A percentile compares a stretch with the other conserved stretches of the same genome.
Evolutionary conservation across 2,888 invertebrate genomes (phyloP).

Genomic region (Lochmaea capreae): DNA sequence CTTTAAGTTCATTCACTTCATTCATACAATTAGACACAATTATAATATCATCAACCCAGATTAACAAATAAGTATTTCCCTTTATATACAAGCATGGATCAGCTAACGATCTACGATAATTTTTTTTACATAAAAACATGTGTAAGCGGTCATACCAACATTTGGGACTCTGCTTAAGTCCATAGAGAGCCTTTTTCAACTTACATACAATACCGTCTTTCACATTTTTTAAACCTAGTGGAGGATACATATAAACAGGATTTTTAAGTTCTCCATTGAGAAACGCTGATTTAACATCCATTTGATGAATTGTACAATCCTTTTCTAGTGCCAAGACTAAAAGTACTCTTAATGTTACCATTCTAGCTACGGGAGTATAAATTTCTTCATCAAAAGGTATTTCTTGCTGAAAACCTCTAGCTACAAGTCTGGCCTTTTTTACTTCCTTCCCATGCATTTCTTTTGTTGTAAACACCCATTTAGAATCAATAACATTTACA

Average conservation of each 20-base stretch:
- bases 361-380: constrained; percentile 39
- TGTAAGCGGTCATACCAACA: constrained; percentile 35
- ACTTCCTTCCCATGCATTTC: constrained; percentile 26
- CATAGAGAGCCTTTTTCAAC: constrained; percentile 41
- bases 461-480: constrained; percentile 40
- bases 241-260: constrained; percentile 30
- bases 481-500: no score
- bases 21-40: constrained; percentile 37
- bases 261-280: constrained; percentile 24
- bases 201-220: constrained; percentile 31
- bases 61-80: constrained; percentile 36
- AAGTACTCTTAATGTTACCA: constrained; percentile 22
- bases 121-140: constrained; percentile 27
- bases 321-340: constrained; percentile 35
- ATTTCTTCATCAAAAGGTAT: constrained; percentile 33
- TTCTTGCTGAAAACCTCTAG: constrained; percentile 21
- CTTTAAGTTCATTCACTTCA: constrained; percentile 33
- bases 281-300: constrained; percentile 45
- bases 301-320: constrained; percentile 31
- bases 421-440: constrained; percentile 42
- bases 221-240: constrained; percentile 20
- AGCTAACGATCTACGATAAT: constrained; percentile 38
- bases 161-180: constrained; percentile 44
- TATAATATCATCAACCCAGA: constrained; percentile 46
- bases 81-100: constrained; percentile 48